phyloP scores from a whole-genome alignment of 2,113 vertebrate genomes.

The Patagioenas fasciata region DNA sequence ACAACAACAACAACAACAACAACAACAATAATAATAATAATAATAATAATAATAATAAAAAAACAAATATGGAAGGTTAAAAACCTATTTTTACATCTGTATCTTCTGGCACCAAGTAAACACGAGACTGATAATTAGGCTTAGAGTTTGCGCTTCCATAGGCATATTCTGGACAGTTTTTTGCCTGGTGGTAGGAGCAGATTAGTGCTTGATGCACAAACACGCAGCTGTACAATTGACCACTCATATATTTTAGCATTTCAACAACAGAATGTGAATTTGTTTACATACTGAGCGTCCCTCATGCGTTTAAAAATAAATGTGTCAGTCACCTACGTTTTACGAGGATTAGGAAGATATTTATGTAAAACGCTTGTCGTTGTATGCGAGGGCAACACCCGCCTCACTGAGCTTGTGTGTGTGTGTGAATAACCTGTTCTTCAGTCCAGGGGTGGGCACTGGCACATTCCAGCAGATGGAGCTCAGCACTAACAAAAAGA shows the following conservation, averaged over 20 bases:
- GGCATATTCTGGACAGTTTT: not conserved
- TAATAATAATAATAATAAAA: too few relatives aligned
- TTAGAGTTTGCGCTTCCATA: not conserved
- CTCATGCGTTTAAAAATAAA: not conserved
- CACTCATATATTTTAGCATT: not conserved
- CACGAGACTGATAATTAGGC: not conserved
- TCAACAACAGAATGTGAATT: not conserved
- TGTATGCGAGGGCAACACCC: not conserved
- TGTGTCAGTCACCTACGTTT: fast-evolving
- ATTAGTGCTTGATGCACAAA: not conserved
- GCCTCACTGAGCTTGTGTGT: not conserved
- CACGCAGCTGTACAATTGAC: not conserved
- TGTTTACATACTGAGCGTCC: fast-evolving
- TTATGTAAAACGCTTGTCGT: not conserved
- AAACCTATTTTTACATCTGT: not conserved
- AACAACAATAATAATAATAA: too few relatives aligned
- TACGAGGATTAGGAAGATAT: not conserved
- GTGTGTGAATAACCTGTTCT: not conserved
- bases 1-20: too few relatives aligned
- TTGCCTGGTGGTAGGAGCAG: not conserved
- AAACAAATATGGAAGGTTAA: not conserved
- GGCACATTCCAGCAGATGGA: conserved; percentile 55
- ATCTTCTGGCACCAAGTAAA: not conserved
- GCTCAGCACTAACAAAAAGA: conserved; percentile 29
- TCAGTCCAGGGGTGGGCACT: not conserved